These are phyloP conservation scores for Platyscapa corneri DNA, from an alignment of 1,140 invertebrate species.

Conservation along the genomic window DNA sequence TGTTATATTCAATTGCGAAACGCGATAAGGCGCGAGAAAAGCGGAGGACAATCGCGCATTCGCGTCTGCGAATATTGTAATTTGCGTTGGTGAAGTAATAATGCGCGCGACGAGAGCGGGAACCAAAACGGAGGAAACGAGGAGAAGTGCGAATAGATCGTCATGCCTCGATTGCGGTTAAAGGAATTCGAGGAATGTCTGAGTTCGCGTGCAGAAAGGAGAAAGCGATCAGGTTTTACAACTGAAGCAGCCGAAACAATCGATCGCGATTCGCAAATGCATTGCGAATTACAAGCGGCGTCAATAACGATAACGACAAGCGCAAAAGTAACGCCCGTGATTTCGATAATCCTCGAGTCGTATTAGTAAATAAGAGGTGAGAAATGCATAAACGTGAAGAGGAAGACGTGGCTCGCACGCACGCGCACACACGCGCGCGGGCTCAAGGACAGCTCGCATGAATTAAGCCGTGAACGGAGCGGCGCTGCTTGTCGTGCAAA, in stretches of 20 bases:
- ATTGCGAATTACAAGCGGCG: not conserved
- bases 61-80: too few species aligned
- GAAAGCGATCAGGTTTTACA: too few species aligned
- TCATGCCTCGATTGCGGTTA: too few species aligned
- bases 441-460: constrained; percentile 25
- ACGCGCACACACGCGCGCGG: not conserved
- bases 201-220: too few species aligned
- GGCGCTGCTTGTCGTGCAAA: constrained; percentile 23
- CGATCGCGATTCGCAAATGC: not conserved
- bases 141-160: too few species aligned
- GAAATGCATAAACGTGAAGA: not conserved
- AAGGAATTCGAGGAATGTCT: too few species aligned
- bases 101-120: too few species aligned
- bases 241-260: too few species aligned
- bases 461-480: constrained; percentile 39
- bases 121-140: too few species aligned
- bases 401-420: not conserved
- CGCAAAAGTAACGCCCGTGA: not conserved
- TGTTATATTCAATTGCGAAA: not conserved
- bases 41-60: too few species aligned
- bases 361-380: constrained; percentile 36
- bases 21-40: not conserved
- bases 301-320: not conserved
- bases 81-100: too few species aligned
- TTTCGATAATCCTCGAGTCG: constrained; percentile 16